phyloP scores from a whole-genome alignment of 2,113 vertebrate species.

The Entomyzon cyanotis region DNA sequence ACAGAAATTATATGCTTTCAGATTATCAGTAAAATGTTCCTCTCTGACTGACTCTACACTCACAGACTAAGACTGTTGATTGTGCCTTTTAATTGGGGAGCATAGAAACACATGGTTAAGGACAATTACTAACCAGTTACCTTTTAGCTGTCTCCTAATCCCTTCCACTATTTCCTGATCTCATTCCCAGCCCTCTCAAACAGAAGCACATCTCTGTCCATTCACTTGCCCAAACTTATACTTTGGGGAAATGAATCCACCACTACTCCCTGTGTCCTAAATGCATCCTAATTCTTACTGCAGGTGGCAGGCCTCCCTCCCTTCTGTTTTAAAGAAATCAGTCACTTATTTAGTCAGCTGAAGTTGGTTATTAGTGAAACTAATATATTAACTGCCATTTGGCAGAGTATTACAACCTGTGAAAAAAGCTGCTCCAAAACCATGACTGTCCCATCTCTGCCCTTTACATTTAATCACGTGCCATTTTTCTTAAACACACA shows the following conservation, averaged over 20 bases:
- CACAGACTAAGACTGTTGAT: neutral
- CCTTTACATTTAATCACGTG: neutral
- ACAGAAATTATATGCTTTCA: neutral
- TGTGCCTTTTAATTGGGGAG: neutral
- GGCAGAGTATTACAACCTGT: neutral
- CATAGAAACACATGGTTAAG: neutral
- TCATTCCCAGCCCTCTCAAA: neutral
- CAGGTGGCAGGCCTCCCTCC: rapidly evolving
- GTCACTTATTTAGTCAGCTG: neutral
- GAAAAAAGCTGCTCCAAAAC: neutral
- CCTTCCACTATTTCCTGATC: neutral
- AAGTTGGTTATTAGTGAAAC: neutral
- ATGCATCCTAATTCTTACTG: neutral
- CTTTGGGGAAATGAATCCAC: neutral
- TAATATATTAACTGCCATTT: neutral
- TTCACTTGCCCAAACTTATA: neutral
- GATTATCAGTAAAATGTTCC: neutral
- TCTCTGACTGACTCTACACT: neutral
- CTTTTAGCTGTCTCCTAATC: neutral
- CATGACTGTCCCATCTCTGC: neutral
- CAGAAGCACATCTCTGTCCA: neutral
- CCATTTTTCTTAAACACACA: neutral
- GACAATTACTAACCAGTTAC: neutral
- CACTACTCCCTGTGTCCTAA: neutral
- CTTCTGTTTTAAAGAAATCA: neutral